phyloP scores from a whole-genome alignment of 1,140 invertebrate genomes.

The Anadara kagoshimensis region DNA sequence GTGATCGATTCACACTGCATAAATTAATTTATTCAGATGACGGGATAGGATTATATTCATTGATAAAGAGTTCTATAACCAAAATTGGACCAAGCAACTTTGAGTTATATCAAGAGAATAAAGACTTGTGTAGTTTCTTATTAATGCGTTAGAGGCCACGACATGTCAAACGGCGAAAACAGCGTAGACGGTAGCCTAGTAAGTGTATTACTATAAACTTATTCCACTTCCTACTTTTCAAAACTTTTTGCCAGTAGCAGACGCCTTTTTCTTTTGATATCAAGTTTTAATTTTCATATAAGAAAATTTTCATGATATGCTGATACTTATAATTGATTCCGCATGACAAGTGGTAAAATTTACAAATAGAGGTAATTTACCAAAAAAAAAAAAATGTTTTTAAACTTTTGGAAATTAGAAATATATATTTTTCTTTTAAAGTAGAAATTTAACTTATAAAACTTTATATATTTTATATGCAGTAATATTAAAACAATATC shows the following conservation, averaged over 20 bases:
- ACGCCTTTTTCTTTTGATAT: no score
- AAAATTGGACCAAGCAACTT: conserved; percentile 38
- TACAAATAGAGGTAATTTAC: no score
- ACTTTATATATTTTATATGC: no score
- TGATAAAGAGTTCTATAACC: conserved; percentile 54
- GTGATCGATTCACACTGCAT: conserved; percentile 33
- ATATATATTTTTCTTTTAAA: neutral
- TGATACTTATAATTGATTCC: no score
- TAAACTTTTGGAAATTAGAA: neutral
- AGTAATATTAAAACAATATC: no score
- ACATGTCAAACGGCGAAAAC: conserved; percentile 81
- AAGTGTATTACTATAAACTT: conserved; percentile 64
- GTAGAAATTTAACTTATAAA: neutral
- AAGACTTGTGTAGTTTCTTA: conserved; percentile 1
- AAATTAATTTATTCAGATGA: conserved; percentile 69
- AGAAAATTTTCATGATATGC: no score
- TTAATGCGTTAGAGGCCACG: conserved; percentile 10
- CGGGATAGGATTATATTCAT: conserved; percentile 61
- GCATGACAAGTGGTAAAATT: no score
- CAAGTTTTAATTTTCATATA: no score
- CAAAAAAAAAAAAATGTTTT: no score
- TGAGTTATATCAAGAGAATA: conserved; percentile 6
- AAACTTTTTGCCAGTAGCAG: no score
- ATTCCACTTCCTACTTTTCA: no score
- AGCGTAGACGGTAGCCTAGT: conserved; percentile 77